A percentile compares a stretch with the other conserved stretches of the same genome.
Conservation (phyloP, 2,113 vertebrate species). For the Phalacrocorax brasilianus region DNA sequence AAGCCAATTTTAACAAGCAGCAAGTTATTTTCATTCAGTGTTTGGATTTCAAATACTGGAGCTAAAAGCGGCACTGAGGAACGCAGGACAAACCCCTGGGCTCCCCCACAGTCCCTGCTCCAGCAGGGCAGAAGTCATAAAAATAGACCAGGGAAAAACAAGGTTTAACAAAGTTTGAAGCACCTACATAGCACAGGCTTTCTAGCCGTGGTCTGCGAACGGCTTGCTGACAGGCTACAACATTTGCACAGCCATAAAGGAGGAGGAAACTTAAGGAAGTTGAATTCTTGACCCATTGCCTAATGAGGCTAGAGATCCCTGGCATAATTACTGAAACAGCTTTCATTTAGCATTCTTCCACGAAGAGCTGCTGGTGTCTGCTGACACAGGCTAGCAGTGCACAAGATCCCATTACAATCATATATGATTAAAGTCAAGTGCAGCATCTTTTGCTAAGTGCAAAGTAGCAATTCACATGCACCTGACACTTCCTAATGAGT, state of each 20-base stretch:
- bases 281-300: background rate
- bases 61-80: background rate
- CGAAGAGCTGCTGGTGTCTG: background rate
- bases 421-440: background rate
- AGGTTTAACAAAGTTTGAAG: background rate
- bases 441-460: background rate
- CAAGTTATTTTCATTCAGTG: background rate
- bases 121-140: background rate
- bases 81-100: background rate
- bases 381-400: background rate
- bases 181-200: background rate
- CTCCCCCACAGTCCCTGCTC: background rate
- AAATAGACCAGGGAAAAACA: background rate
- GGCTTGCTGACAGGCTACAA: background rate
- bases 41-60: background rate
- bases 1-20: background rate
- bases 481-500: background rate
- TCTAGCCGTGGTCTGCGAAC: background rate
- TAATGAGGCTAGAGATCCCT: background rate
- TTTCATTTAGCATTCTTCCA: conserved; percentile 53
- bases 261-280: background rate
- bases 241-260: background rate
- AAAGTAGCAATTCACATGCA: background rate
- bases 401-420: background rate
- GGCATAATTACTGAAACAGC: background rate